Conservation (phyloP, 2,113 vertebrate genomes). For the Ursus arctos region DNA sequence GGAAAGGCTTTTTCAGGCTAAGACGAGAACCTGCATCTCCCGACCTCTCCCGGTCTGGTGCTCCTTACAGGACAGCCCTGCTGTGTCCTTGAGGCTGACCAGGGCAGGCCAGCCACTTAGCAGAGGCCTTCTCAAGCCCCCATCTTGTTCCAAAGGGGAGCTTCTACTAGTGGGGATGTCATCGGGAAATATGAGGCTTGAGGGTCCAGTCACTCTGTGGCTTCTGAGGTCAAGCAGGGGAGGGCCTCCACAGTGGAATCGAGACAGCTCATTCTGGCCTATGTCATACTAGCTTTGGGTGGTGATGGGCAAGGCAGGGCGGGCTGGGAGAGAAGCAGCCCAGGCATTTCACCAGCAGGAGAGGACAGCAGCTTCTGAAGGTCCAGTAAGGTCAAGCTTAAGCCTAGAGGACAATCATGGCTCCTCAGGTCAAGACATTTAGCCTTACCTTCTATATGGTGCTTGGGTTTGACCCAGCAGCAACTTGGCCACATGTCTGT, state of each 20-base stretch:
- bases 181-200: neutral
- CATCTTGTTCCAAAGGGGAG: neutral
- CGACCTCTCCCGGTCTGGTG: neutral
- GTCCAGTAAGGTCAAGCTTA: neutral
- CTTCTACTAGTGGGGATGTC: neutral
- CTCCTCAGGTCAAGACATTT: neutral
- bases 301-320: neutral
- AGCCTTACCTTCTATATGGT: neutral
- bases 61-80: no score
- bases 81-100: neutral
- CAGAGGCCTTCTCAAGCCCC: neutral
- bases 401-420: neutral
- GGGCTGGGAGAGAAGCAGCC: neutral
- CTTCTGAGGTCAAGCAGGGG: neutral
- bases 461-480: neutral
- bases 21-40: accelerated
- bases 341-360: neutral
- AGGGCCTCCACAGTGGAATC: neutral
- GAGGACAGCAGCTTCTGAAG: neutral
- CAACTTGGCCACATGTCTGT: neutral
- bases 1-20: neutral
- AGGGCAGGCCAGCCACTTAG: accelerated
- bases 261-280: neutral
- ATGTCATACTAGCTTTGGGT: neutral
- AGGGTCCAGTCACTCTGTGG: neutral